Evolutionary conservation across 2,888 invertebrate species (phyloP).

Genomic region (Ephialtes manifestator): DNA sequence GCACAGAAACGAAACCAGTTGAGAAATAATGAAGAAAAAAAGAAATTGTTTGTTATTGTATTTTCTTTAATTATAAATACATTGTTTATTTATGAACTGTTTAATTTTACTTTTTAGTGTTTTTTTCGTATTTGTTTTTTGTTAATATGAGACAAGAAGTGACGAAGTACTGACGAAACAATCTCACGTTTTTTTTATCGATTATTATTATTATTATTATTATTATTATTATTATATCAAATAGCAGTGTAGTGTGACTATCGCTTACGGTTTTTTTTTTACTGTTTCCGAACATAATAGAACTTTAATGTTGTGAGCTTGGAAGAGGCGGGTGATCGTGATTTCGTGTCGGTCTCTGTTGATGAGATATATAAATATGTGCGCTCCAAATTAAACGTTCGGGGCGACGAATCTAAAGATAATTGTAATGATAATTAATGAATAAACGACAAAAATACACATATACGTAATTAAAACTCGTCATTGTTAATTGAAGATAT

Average conservation of each 20-base stretch:
- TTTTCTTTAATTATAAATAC: constrained; percentile 83
- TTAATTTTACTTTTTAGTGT: constrained; percentile 82
- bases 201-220: constrained; percentile 17
- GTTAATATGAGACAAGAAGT: constrained; percentile 80
- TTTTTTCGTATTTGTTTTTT: constrained; percentile 79
- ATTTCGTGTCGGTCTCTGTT: constrained; percentile 66
- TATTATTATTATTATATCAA: constrained; percentile 47
- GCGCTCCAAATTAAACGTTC: constrained; percentile 54
- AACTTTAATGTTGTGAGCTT: constrained; percentile 63
- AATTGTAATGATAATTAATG: constrained; percentile 62
- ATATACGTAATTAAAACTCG: constrained; percentile 75
- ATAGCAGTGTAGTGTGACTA: constrained; percentile 68
- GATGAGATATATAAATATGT: constrained; percentile 56
- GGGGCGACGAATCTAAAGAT: constrained; percentile 59
- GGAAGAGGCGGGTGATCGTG: constrained; percentile 66
- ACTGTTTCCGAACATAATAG: constrained; percentile 56
- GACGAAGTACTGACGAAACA: constrained; percentile 73
- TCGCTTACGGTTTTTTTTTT: constrained; percentile 63
- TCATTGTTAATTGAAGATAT: constrained; percentile 72
- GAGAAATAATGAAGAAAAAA: constrained; percentile 60
- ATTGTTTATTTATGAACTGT: constrained; percentile 86
- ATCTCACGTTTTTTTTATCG: constrained; percentile 28
- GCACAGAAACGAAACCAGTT: constrained; percentile 72
- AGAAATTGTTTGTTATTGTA: constrained; percentile 84
- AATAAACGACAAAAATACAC: constrained; percentile 63